Conservation (phyloP, 2,888 invertebrate species). For the Notodonta dromedarius region DNA sequence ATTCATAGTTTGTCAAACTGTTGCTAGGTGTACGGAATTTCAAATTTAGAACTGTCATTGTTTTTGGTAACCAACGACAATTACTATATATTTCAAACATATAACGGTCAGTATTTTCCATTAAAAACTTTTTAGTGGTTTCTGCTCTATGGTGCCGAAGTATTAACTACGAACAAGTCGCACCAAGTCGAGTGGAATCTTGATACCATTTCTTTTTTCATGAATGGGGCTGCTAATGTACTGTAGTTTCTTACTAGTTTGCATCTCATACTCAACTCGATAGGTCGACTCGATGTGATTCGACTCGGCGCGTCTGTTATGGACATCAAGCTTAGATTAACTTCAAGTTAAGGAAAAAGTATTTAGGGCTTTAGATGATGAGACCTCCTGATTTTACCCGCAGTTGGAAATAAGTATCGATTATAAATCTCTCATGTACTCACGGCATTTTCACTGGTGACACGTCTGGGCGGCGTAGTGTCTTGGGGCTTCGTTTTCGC, state of each 20-base stretch:
- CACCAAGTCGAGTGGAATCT: too few relatives aligned
- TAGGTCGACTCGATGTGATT: not conserved
- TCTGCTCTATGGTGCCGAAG: not conserved
- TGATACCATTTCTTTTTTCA: too few relatives aligned
- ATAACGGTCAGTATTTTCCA: slow-evolving; percentile 11
- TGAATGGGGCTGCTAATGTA: too few relatives aligned
- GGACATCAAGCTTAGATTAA: too few relatives aligned
- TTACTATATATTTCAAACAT: not conserved
- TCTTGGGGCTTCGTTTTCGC: slow-evolving; percentile 45
- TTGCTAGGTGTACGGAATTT: not conserved
- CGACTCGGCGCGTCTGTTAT: too few relatives aligned
- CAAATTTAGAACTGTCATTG: not conserved
- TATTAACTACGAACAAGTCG: not conserved
- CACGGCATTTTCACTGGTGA: slow-evolving; percentile 64
- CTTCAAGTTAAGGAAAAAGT: too few relatives aligned
- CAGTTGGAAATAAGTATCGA: too few relatives aligned
- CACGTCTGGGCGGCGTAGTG: slow-evolving; percentile 44
- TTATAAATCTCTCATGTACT: slow-evolving; percentile 25
- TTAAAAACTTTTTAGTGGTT: too few relatives aligned
- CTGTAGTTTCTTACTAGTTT: too few relatives aligned
- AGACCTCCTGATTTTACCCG: too few relatives aligned
- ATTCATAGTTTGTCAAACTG: not conserved
- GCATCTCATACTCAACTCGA: too few relatives aligned
- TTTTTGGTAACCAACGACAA: not conserved
- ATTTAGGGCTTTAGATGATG: too few relatives aligned